phyloP scores from a whole-genome alignment of 2,888 invertebrate genomes.

The Tanypteryx hageni region DNA sequence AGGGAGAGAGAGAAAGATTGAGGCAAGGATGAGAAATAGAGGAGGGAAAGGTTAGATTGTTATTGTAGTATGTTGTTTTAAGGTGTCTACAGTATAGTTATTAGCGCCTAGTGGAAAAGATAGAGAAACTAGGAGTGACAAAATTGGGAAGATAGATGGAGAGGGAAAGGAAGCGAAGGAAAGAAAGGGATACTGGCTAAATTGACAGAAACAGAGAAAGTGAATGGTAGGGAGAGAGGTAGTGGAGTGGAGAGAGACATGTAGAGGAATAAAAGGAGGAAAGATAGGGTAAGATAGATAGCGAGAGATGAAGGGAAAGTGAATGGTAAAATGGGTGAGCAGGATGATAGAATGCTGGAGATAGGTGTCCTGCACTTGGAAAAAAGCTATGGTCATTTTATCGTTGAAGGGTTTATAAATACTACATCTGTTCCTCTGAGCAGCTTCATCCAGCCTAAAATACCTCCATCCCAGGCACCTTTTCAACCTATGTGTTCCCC shows the following conservation, averaged over 20 bases:
- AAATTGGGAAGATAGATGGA: neutral
- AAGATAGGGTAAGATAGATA: neutral
- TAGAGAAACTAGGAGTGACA: neutral
- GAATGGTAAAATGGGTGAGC: neutral
- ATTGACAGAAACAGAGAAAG: neutral
- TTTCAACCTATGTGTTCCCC: neutral
- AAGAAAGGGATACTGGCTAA: neutral
- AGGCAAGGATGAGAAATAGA: no score
- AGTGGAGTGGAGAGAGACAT: no score
- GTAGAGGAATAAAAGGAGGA: no score
- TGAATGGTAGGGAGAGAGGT: neutral
- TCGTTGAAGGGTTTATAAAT: neutral
- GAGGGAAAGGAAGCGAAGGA: neutral
- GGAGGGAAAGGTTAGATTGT: no score
- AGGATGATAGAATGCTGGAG: neutral
- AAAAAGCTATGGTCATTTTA: neutral
- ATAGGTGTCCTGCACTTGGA: neutral
- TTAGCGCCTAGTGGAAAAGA: no score
- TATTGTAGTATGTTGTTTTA: no score
- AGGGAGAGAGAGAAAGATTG: no score
- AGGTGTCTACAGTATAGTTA: no score
- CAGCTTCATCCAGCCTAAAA: constrained; percentile 44
- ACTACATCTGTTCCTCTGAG: constrained; percentile 24
- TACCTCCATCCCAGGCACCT: neutral
- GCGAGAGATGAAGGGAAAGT: neutral